Evolutionary conservation across 1,140 invertebrate genomes (phyloP).

Genomic region (Daktulosphaira vitifoliae): DNA sequence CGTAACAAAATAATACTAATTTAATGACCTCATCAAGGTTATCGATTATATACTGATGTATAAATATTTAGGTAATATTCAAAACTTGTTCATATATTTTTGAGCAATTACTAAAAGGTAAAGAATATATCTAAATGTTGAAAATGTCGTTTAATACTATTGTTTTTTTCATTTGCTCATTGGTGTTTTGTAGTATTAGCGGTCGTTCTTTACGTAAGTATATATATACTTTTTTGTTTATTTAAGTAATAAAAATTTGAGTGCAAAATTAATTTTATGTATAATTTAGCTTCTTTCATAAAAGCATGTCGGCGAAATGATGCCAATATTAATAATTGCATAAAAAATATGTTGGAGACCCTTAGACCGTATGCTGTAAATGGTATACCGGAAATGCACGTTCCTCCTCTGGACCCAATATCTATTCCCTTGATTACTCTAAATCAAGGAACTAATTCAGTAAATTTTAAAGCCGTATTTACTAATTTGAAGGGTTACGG

Average conservation of each 20-base stretch:
- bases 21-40: conserved; percentile 13
- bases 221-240: no score
- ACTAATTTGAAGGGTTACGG: conserved; percentile 34
- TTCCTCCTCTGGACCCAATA: conserved; percentile 35
- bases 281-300: conserved; percentile 34
- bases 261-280: background rate
- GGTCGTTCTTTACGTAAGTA: conserved; percentile 1
- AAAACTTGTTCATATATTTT: background rate
- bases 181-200: background rate
- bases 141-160: background rate
- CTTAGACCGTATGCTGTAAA: conserved; percentile 22
- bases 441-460: conserved; percentile 29
- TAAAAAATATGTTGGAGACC: conserved; percentile 20
- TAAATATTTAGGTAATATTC: background rate
- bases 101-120: background rate
- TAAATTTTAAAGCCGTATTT: conserved; percentile 34
- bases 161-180: background rate
- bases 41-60: background rate
- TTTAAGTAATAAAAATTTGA: background rate
- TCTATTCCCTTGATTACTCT: conserved; percentile 28
- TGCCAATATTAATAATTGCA: conserved; percentile 29
- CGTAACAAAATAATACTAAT: background rate
- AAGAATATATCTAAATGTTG: background rate
- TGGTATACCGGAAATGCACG: conserved; percentile 35
- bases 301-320: conserved; percentile 35